Evolutionary conservation across 2,797 vertebrate species (phyloP).

Genomic region (Gorsachius magnificus): DNA sequence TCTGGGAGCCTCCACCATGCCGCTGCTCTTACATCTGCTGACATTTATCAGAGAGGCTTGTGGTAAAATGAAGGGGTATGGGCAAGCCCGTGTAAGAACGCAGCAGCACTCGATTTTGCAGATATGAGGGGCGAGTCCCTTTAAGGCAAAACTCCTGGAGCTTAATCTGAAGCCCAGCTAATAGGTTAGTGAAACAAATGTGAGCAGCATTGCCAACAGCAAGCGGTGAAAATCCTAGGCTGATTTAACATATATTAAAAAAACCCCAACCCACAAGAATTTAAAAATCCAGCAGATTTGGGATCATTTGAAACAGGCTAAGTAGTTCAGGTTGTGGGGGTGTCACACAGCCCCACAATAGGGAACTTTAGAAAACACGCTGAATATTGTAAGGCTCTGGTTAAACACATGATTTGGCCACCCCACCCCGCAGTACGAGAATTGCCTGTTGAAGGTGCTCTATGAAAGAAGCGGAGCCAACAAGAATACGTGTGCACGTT

Average conservation of each 20-base stretch:
- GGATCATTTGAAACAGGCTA: neutral
- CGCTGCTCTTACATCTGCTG: neutral
- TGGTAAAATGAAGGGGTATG: neutral
- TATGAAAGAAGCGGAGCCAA: neutral
- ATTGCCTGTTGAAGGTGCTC: neutral
- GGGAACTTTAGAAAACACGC: neutral
- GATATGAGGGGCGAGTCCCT: neutral
- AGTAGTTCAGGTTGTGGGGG: neutral
- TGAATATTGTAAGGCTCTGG: neutral
- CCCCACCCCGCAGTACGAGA: neutral
- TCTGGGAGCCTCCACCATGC: neutral
- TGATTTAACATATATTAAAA: neutral
- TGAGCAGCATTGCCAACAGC: neutral
- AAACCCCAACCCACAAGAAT: neutral
- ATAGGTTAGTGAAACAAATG: neutral
- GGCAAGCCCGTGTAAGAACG: rapidly evolving
- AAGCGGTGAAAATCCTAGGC: neutral
- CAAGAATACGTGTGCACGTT: neutral
- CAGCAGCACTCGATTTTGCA: neutral
- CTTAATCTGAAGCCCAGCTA: neutral
- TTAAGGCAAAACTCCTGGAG: neutral
- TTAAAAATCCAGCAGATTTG: neutral
- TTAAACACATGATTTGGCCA: neutral
- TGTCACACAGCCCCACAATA: neutral
- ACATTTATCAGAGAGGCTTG: neutral